Base-by-base conservation (phyloP, 2,797 vertebrate genomes). In the Enteromius argenteus region DNA sequence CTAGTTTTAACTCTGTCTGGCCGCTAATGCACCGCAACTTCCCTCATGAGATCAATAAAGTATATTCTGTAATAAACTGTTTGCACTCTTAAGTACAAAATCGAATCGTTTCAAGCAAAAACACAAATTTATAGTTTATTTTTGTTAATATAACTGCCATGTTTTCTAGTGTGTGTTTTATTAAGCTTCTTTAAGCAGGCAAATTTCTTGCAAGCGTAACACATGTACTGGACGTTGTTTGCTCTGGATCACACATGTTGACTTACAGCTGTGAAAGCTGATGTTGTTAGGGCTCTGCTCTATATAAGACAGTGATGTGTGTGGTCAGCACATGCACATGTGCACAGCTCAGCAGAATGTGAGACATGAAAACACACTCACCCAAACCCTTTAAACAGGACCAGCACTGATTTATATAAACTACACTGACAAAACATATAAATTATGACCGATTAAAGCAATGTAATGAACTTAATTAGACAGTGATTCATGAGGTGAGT, bases 291-390 rank as follows among this genome's bases (percentile, higher is more conserved):
- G 7, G 64, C 46, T 80, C 14, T 32, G 51, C 64, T 80, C 9
- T 56, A 8, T 71, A 56, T 72, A 62, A 37, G 51, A 60, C 67
- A 49, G 56, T 49, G 39, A 23, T 15, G 53, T 62, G 53, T 62
- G 75, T 32, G 42, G 62, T 68, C 44, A 51, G 64, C 21, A 51
- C 21, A 37, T 23, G 62, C 30, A 3, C 30, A 67, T 51, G 62
- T 23, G 46, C 72, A 67, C 44, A 67, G 64, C 42, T 68, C 78
- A 68, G 78, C 62, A 80, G 30, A 80, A 68, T 37, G 42, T 35
- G 60, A 79, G 11, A 79, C 76, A 79, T 79, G 30, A 49, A 67
- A 67, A 35, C 78, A 51, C 78, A 67, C 77, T 13, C 27, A 49
- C 42, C 23, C 30, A 32, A 64, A 21, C 5, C 14, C 8, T 30